Percentiles rank a stretch among this genome's conserved stretches.
Conservation (phyloP, 2,888 invertebrate species). For the Himalopsyche japonica region DNA sequence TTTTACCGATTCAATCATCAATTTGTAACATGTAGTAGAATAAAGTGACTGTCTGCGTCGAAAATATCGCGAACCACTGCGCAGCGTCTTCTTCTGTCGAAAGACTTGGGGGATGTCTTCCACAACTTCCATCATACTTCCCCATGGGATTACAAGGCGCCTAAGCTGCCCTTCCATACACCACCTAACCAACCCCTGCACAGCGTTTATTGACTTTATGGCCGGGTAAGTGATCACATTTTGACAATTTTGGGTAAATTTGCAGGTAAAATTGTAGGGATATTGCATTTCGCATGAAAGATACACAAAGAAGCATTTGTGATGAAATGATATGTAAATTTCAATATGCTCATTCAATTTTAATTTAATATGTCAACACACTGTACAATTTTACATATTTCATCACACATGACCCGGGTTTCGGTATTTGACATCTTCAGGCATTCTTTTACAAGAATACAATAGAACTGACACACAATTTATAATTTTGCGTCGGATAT, state of each 20-base stretch:
- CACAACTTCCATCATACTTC: conserved; percentile 86
- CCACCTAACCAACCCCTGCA: conserved; percentile 65
- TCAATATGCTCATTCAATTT: no score
- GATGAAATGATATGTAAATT: no score
- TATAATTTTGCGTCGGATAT: no score
- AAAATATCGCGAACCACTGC: conserved; percentile 44
- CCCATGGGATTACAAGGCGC: conserved; percentile 76
- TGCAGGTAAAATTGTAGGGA: neutral
- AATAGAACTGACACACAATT: no score
- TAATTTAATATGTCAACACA: no score
- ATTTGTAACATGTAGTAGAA: no score
- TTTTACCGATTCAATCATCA: no score
- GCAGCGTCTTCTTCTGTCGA: conserved; percentile 55
- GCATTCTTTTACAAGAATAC: no score
- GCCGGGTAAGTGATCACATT: conserved; percentile 54
- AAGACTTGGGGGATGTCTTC: conserved; percentile 80
- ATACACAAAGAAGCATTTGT: no score
- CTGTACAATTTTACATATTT: no score
- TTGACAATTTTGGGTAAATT: neutral
- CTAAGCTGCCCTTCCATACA: conserved; percentile 67
- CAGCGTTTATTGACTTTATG: conserved; percentile 71
- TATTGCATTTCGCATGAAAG: neutral
- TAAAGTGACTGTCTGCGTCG: conserved; percentile 55
- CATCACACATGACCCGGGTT: no score
- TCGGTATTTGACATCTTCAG: no score